These are phyloP conservation scores for Psylliodes chrysocephalus DNA, from an alignment of 2,888 invertebrate species.

Conservation along the genomic window DNA sequence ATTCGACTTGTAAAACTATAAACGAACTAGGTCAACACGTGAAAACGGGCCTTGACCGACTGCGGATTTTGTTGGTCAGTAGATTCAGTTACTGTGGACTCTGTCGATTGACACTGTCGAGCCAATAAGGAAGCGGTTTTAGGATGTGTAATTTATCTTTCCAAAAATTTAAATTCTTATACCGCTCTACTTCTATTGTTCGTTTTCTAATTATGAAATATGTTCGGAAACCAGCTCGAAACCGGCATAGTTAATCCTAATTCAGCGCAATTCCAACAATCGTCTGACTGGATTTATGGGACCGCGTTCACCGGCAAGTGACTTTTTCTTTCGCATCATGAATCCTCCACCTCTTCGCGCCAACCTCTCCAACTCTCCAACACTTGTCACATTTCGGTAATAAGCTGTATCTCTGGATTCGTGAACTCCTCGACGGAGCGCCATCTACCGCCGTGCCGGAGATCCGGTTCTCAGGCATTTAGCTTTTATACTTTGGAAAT, in stretches of 20 bases:
- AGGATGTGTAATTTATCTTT: too few species aligned
- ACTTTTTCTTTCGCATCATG: constrained; percentile 18
- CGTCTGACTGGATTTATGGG: constrained; percentile 5
- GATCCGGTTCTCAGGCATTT: constrained; percentile 45
- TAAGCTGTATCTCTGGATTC: constrained; percentile 48
- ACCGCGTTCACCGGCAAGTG: constrained; percentile 4
- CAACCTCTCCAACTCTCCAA: constrained; percentile 4
- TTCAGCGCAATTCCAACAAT: constrained; percentile 11
- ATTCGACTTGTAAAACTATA: too few species aligned
- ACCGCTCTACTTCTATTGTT: too few species aligned
- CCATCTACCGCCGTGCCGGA: constrained; percentile 39
- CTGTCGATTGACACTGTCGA: too few species aligned
- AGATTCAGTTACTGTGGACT: too few species aligned
- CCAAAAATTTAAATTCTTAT: too few species aligned
- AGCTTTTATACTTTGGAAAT: constrained; percentile 49
- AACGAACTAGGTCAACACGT: too few species aligned
- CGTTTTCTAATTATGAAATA: too few species aligned
- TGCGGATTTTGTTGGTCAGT: too few species aligned
- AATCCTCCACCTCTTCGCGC: constrained; percentile 5
- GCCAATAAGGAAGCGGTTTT: too few species aligned
- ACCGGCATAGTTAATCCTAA: constrained; percentile 5
- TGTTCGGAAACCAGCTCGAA: too few species aligned
- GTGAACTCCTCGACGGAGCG: constrained; percentile 42
- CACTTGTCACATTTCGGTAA: constrained; percentile 44
- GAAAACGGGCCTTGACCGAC: too few species aligned